A percentile compares a stretch with the other conserved stretches of the same genome.
These are phyloP conservation scores for Drosophila teissieri DNA, from an alignment of 1,140 invertebrate species.

Conservation along the genomic window DNA sequence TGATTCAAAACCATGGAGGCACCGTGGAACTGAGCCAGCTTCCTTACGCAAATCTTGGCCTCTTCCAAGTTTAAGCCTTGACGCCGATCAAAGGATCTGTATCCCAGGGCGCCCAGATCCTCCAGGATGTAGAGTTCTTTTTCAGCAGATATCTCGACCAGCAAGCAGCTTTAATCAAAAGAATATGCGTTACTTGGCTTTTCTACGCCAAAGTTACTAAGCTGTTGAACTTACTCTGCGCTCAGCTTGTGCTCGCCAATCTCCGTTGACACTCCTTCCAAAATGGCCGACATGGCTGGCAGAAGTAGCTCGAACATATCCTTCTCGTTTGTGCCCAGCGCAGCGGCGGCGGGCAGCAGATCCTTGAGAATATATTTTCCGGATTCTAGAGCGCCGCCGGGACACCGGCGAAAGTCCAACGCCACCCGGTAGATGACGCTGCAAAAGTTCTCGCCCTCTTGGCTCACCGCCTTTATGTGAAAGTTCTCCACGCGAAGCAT, in stretches of 20 bases:
- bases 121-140: slow-evolving; percentile 68
- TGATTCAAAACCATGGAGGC: slow-evolving; percentile 61
- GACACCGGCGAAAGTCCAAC: slow-evolving; percentile 42
- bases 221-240: slow-evolving; percentile 49
- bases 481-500: slow-evolving; percentile 44
- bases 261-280: slow-evolving; percentile 2
- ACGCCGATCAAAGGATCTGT: slow-evolving; percentile 38
- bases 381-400: slow-evolving; percentile 26
- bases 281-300: slow-evolving; percentile 51
- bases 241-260: slow-evolving; percentile 42
- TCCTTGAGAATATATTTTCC: slow-evolving; percentile 60
- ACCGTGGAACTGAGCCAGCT: slow-evolving; percentile 71
- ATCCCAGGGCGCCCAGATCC: slow-evolving; percentile 54
- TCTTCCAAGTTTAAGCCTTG: slow-evolving; percentile 44
- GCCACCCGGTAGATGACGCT: slow-evolving; percentile 63
- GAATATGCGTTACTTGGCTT: neutral
- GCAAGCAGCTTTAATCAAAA: slow-evolving; percentile 34
- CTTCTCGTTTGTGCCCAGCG: slow-evolving; percentile 57
- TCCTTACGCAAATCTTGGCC: slow-evolving; percentile 51
- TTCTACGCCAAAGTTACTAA: neutral
- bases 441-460: slow-evolving; percentile 68
- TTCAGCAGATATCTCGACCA: slow-evolving; percentile 22
- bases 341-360: slow-evolving; percentile 46
- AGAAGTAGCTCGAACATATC: slow-evolving; percentile 58
- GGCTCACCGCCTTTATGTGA: slow-evolving; percentile 29